Evolutionary conservation across 2,797 vertebrate genomes (phyloP), one percentile per base, ranked within the genome.

Genomic region (Xerus rutilus): DNA sequence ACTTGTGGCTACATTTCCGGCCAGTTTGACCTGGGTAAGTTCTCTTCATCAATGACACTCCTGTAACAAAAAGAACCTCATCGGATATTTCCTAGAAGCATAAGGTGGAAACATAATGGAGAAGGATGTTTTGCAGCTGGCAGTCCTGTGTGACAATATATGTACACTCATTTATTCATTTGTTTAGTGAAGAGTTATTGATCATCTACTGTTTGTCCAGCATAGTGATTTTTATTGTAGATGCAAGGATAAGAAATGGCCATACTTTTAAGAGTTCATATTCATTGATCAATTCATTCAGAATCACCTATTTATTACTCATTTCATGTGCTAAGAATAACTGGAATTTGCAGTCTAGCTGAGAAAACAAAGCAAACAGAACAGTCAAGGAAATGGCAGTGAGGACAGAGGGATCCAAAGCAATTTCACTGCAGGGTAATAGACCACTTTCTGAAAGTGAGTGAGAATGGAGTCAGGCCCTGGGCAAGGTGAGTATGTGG

Each of bases 1-100:
- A 99, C 99, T 77, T 99, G 99, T 98, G 99, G 99, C 97, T 99
- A 99, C 98, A 98, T 98, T 98, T 99, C 99, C 12, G 98, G 99
- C 97, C 99, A 99, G 98, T 99, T 99, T 98, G 98, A 99, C 96
- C 97, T 99, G 95, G 99, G 99, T 99, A 98, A 99, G 99, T 97
- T 43, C 32, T 79, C 35, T 28, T 49, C 57, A 2, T 64, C 5
- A 3, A 62, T 70, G 92, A 45, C n/a, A 81, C 15, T 30, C 3
- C 62, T 73, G 6, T 87, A 67, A 82, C 30, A 83, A 82, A 82
- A 67, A 77, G 13, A 85, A 69, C 9, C 15, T 4, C 54, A 17
- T 67, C 65, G 57, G n/a, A 47, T 65, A n/a, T 43, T 70, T 82
- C 43, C 10, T 23, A 49, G 82, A 93, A 67, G 23, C 43, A 62